Evolutionary conservation across 2,113 vertebrate species (phyloP).

Genomic region (Loxodonta africana): DNA sequence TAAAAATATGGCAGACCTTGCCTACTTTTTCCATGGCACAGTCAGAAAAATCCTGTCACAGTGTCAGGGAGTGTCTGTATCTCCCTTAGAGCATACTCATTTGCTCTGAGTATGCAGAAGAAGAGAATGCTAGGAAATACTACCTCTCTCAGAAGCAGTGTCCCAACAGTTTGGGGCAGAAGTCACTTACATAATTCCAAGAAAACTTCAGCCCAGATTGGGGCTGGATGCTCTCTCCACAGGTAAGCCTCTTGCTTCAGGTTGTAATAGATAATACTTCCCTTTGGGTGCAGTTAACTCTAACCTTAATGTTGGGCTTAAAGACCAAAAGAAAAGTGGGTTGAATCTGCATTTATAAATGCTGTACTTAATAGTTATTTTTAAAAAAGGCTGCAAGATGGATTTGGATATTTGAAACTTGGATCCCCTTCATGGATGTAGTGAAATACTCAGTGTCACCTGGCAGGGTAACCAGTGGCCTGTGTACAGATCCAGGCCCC

Average conservation of each 20-base stretch:
- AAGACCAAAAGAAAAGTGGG: constrained; percentile 14
- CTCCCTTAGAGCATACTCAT: too few species aligned
- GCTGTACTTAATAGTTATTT: background rate
- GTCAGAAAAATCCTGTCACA: background rate
- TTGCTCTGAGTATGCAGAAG: background rate
- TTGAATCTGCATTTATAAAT: constrained; percentile 28
- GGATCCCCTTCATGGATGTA: background rate
- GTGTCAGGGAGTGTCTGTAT: background rate
- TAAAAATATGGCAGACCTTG: background rate
- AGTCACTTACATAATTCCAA: background rate
- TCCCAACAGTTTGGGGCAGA: background rate
- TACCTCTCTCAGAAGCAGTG: background rate
- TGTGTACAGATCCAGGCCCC: background rate
- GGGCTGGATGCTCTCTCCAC: constrained; percentile 38
- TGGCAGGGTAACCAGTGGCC: background rate
- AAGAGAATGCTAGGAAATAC: background rate
- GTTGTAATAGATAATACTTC: constrained; percentile 17
- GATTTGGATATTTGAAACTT: constrained; percentile 13
- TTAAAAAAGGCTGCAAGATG: background rate
- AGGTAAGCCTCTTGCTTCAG: constrained; percentile 42
- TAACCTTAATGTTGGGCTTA: constrained; percentile 29
- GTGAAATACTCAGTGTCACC: background rate
- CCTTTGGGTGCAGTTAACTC: constrained; percentile 59
- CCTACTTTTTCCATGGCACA: background rate
- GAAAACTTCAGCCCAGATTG: background rate